phyloP scores from a whole-genome alignment of 2,888 invertebrate species.

The Linyphia triangularis region DNA sequence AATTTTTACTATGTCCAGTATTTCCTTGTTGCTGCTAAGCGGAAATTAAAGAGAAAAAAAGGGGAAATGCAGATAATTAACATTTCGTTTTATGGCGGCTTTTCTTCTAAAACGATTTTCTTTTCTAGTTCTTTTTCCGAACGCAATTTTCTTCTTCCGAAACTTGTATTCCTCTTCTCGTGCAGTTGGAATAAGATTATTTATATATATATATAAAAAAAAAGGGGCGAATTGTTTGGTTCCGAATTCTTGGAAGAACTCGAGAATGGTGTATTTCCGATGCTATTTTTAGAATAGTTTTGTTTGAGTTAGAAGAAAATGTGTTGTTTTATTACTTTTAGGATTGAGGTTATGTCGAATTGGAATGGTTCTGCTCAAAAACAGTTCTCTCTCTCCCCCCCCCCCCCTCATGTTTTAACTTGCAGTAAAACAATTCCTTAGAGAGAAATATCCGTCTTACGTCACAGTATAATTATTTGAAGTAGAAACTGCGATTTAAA shows the following conservation, averaged over 20 bases:
- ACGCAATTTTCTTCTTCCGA: background rate
- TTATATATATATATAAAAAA: too few species aligned
- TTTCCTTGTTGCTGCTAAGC: conserved; percentile 1
- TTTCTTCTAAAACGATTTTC: conserved; percentile 21
- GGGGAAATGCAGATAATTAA: conserved; percentile 37
- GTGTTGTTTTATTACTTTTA: too few species aligned
- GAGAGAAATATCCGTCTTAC: too few species aligned
- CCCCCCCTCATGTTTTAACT: too few species aligned
- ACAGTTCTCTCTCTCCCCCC: too few species aligned
- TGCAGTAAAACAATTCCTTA: too few species aligned
- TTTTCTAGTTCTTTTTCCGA: background rate
- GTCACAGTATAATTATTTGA: too few species aligned
- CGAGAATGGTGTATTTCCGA: conserved; percentile 33
- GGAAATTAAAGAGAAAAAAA: conserved; percentile 39
- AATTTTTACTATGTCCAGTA: too few species aligned
- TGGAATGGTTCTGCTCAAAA: too few species aligned
- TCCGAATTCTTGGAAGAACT: conserved; percentile 13
- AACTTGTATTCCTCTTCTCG: background rate
- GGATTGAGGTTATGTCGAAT: too few species aligned
- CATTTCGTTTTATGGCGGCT: conserved; percentile 45
- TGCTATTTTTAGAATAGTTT: conserved; percentile 26
- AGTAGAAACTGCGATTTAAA: too few species aligned
- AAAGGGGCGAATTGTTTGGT: conserved; percentile 5
- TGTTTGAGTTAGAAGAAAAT: background rate
- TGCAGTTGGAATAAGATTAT: too few species aligned